A percentile compares a stretch with the other conserved stretches of the same genome.
Evolutionary conservation across 1,140 invertebrate genomes (phyloP).

Genomic region (Panagrolaimus sp.): DNA sequence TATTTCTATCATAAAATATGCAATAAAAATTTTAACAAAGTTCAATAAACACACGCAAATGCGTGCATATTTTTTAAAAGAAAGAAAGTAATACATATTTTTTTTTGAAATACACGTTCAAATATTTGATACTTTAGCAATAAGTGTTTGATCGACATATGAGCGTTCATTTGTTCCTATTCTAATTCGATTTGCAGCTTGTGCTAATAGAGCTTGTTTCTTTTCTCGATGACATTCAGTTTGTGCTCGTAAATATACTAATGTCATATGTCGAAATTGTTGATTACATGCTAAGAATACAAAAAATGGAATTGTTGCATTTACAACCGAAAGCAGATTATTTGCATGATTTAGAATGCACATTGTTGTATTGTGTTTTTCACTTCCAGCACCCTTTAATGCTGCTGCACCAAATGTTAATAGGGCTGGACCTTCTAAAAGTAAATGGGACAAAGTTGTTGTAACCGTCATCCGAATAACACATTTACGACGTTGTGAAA

Average conservation of each 20-base stretch:
- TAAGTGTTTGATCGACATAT: slow-evolving; percentile 27
- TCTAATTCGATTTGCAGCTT: slow-evolving; percentile 29
- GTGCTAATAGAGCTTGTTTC: slow-evolving; percentile 26
- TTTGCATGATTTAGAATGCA: slow-evolving; percentile 52
- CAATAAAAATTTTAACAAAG: too few relatives aligned
- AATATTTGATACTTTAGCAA: slow-evolving; percentile 32
- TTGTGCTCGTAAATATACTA: slow-evolving; percentile 43
- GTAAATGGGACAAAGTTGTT: slow-evolving; percentile 52
- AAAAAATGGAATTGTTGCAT: slow-evolving; percentile 57
- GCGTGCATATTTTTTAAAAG: too few relatives aligned
- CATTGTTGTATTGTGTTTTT: slow-evolving; percentile 30
- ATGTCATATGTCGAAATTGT: slow-evolving; percentile 53
- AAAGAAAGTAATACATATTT: not conserved
- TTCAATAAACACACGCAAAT: too few relatives aligned
- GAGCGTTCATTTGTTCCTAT: slow-evolving; percentile 26
- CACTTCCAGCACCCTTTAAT: slow-evolving; percentile 41
- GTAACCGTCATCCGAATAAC: slow-evolving; percentile 55
- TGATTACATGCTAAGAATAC: slow-evolving; percentile 45
- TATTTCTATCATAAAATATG: too few relatives aligned
- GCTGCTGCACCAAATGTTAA: slow-evolving; percentile 48
- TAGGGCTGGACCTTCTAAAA: slow-evolving; percentile 52
- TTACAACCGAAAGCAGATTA: slow-evolving; percentile 51
- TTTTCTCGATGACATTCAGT: slow-evolving; percentile 26
- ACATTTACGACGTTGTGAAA: slow-evolving; percentile 52
- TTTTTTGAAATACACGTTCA: slow-evolving; percentile 19